phyloP scores from a whole-genome alignment of 2,797 vertebrate genomes.

The Phaenicophaeus curvirostris region DNA sequence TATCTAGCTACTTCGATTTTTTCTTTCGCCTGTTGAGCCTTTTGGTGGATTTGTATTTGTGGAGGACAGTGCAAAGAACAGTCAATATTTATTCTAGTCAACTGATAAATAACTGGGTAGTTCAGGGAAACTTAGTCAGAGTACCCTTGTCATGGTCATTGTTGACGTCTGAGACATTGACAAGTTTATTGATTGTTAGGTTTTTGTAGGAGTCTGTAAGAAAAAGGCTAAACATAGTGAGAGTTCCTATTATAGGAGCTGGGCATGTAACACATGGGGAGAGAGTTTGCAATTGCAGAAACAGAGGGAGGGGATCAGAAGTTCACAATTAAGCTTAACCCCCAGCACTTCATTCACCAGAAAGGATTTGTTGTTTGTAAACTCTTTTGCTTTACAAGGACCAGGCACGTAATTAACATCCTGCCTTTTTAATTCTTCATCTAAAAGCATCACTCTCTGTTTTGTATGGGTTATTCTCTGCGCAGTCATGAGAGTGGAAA shows the following conservation, averaged over 20 bases:
- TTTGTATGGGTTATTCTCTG: not conserved
- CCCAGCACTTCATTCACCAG: not conserved
- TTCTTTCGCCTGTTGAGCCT: slow-evolving; percentile 10
- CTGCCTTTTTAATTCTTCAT: not conserved
- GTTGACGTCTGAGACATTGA: slow-evolving; percentile 32
- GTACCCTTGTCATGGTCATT: slow-evolving; percentile 52
- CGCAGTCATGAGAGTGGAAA: rapidly evolving
- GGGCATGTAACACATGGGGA: rapidly evolving
- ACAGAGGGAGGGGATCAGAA: not conserved
- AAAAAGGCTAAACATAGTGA: not conserved
- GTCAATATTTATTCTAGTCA: slow-evolving; percentile 72
- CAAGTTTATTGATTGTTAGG: slow-evolving; percentile 17
- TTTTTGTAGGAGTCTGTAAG: slow-evolving; percentile 10
- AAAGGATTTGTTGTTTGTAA: not conserved
- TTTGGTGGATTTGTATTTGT: slow-evolving; percentile 46
- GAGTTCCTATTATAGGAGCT: not conserved
- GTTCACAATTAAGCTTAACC: not conserved
- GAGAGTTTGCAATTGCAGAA: not conserved
- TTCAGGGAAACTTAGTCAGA: slow-evolving; percentile 52
- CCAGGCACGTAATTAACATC: not conserved
- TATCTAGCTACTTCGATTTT: slow-evolving; percentile 9
- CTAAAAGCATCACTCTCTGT: not conserved
- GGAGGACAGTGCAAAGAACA: slow-evolving; percentile 65
- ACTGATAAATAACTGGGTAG: slow-evolving; percentile 67
- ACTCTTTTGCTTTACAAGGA: not conserved